A percentile compares a stretch with the other conserved stretches of the same genome.
These are phyloP conservation scores for Theristicus caerulescens DNA, from an alignment of 2,113 vertebrate genomes.

Conservation along the genomic window DNA sequence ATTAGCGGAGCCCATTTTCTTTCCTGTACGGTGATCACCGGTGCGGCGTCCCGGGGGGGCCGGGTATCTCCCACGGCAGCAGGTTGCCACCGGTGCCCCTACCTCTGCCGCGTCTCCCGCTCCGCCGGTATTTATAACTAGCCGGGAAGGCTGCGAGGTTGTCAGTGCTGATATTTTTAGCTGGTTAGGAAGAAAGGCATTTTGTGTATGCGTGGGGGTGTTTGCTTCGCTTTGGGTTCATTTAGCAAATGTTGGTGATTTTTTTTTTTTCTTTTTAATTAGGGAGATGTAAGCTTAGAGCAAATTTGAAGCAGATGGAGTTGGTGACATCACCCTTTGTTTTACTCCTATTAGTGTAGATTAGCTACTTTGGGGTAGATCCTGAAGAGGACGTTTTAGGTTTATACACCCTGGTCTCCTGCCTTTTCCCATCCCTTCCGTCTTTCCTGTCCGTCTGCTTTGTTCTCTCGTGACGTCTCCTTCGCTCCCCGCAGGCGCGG, in stretches of 20 bases:
- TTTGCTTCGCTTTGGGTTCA: neutral
- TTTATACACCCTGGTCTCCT: neutral
- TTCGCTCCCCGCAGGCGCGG: fast-evolving
- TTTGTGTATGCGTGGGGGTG: neutral
- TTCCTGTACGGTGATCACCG: neutral
- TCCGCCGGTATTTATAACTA: neutral
- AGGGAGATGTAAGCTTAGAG: neutral
- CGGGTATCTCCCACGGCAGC: neutral
- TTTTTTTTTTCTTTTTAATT: neutral
- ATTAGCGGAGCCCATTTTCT: neutral
- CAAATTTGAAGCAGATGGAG: slow-evolving; percentile 45
- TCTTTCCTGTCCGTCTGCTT: neutral
- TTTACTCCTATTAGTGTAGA: slow-evolving; percentile 10
- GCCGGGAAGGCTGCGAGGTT: neutral
- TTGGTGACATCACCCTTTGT: neutral
- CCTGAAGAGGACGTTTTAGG: neutral
- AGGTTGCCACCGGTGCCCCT: neutral
- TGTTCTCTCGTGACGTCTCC: neutral
- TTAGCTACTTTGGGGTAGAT: neutral
- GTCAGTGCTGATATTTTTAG: neutral
- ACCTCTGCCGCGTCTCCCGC: neutral
- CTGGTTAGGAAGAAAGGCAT: neutral
- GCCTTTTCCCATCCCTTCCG: neutral
- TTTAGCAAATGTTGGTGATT: neutral
- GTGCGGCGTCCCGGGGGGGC: neutral